Evolutionary conservation across 2,797 vertebrate genomes (phyloP).

Genomic region (Protonibea diacanthus): DNA sequence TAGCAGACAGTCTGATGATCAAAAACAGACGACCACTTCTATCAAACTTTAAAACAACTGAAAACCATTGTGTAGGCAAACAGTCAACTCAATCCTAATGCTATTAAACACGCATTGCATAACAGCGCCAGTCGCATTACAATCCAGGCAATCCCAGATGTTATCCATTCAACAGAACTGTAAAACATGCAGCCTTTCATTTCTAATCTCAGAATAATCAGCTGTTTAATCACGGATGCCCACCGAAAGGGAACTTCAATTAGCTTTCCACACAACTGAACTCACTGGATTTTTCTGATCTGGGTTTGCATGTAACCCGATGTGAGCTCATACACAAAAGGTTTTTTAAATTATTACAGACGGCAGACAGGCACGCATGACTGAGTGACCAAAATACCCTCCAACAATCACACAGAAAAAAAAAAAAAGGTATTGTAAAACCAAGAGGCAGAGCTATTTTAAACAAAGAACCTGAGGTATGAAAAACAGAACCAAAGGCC

Average conservation of each 20-base stretch:
- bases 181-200: conserved; percentile 51
- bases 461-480: neutral
- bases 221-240: conserved; percentile 56
- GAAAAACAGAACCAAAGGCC: conserved; percentile 20
- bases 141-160: conserved; percentile 22
- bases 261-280: conserved; percentile 62
- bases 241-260: conserved; percentile 42
- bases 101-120: conserved; percentile 31
- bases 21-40: neutral
- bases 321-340: conserved; percentile 48
- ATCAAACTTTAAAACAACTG: conserved; percentile 20
- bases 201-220: conserved; percentile 65
- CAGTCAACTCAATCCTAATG: conserved; percentile 18
- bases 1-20: neutral
- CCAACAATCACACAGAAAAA: conserved; percentile 41
- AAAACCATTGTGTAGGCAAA: conserved; percentile 7
- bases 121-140: conserved; percentile 23
- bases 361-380: conserved; percentile 65
- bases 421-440: conserved; percentile 17
- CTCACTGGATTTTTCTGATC: conserved; percentile 52
- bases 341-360: conserved; percentile 67
- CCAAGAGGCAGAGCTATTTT: conserved; percentile 55
- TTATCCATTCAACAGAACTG: conserved; percentile 47
- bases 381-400: conserved; percentile 57
- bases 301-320: conserved; percentile 33